These are phyloP conservation scores for Sphenopsis melanotis DNA, from an alignment of 2,797 vertebrate genomes.

Conservation along the genomic window DNA sequence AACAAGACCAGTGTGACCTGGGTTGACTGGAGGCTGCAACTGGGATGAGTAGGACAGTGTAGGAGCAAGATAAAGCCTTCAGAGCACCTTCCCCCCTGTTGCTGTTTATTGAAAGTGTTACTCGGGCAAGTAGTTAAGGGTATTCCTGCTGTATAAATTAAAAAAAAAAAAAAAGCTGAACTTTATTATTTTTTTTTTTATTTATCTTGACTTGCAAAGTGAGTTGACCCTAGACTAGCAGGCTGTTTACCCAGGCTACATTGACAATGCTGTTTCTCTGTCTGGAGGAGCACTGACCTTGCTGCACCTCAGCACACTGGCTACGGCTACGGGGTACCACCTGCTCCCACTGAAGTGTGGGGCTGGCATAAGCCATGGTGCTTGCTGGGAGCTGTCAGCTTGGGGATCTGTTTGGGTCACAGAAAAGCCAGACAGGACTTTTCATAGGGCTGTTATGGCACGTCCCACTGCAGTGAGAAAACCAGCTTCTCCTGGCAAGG, in stretches of 20 bases:
- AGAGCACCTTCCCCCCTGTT: neutral
- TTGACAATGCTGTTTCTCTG: neutral
- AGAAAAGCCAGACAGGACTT: neutral
- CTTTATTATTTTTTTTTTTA: neutral
- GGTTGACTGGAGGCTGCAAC: neutral
- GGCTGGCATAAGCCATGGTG: neutral
- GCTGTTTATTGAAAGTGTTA: neutral
- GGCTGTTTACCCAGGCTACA: neutral
- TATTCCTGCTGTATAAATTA: neutral
- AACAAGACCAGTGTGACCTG: neutral
- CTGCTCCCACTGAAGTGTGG: rapidly evolving
- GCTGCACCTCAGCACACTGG: neutral
- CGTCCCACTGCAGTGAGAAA: neutral
- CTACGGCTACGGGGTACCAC: rapidly evolving
- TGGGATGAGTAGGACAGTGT: rapidly evolving
- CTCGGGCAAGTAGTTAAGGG: neutral
- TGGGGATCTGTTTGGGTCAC: neutral
- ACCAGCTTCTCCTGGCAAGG: neutral
- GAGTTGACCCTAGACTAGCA: neutral
- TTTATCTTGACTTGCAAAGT: neutral
- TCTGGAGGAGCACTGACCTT: neutral
- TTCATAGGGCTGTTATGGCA: neutral
- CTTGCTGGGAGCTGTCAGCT: neutral
- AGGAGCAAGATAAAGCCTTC: neutral
- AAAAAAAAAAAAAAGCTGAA: neutral